phyloP scores from a whole-genome alignment of 2,797 vertebrate species.

The Kryptopterus vitreolus region DNA sequence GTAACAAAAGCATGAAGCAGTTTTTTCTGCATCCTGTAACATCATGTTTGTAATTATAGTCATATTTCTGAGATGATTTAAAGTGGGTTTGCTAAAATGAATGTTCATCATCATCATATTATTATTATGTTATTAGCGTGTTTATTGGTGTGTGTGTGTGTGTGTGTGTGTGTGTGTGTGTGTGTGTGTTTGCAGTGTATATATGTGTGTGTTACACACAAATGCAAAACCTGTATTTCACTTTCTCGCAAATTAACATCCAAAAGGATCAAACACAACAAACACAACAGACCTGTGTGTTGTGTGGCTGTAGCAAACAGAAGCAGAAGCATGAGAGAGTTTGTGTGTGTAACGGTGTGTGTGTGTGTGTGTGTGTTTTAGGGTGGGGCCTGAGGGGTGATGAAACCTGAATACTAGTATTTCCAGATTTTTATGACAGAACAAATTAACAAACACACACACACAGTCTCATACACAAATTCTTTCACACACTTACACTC shows the following conservation, averaged over 20 bases:
- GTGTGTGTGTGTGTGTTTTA: neutral
- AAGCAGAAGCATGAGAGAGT: neutral
- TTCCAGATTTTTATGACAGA: constrained; percentile 5
- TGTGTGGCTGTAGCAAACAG: neutral
- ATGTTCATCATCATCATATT: too few species aligned
- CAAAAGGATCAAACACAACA: neutral
- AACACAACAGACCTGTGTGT: neutral
- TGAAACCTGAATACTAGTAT: constrained; percentile 6
- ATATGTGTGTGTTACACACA: too few species aligned
- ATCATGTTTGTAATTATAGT: too few species aligned
- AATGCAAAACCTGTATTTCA: neutral
- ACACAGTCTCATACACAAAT: too few species aligned
- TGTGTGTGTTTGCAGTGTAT: too few species aligned
- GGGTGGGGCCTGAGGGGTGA: neutral
- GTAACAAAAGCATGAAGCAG: too few species aligned
- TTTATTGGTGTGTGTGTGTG: neutral
- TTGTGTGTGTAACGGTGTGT: too few species aligned
- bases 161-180: neutral
- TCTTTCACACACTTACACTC: neutral
- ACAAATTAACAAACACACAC: neutral
- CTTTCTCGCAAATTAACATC: neutral
- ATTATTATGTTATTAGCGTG: too few species aligned
- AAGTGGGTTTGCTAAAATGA: too few species aligned
- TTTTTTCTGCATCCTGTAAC: too few species aligned
- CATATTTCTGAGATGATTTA: too few species aligned